Percentiles rank a stretch among this genome's conserved stretches.
phyloP scores from a whole-genome alignment of 2,113 vertebrate species.

The Pongo pygmaeus region DNA sequence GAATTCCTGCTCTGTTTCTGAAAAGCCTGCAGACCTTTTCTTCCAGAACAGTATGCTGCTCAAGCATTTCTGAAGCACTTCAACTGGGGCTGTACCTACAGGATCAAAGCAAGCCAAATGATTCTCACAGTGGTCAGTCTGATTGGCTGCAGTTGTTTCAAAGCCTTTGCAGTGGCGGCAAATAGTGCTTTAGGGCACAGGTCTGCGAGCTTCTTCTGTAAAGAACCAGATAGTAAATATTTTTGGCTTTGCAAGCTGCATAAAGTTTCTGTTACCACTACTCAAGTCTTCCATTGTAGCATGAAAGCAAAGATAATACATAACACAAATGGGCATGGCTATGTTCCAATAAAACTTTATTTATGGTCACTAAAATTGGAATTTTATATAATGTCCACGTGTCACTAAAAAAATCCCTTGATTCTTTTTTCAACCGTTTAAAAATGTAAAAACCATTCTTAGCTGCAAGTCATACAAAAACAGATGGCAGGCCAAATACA shows the following conservation, averaged over 20 bases:
- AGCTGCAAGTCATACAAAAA: background rate
- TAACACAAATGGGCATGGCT: background rate
- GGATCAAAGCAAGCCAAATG: background rate
- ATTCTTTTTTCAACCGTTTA: background rate
- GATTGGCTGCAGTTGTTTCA: background rate
- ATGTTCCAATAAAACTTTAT: background rate
- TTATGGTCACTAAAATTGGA: background rate
- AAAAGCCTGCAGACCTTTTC: background rate
- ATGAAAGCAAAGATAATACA: background rate
- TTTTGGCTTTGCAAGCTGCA: background rate
- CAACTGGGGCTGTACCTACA: background rate
- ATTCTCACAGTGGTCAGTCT: background rate
- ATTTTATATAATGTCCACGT: conserved; percentile 12
- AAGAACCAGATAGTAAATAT: background rate
- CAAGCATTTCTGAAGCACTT: background rate
- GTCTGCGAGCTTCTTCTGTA: background rate
- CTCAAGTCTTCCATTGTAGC: background rate
- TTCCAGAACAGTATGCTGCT: background rate
- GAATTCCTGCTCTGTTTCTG: no score
- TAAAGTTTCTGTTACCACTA: background rate
- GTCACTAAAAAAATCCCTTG: background rate
- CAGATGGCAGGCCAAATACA: background rate
- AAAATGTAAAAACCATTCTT: conserved; percentile 8
- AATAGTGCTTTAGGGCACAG: background rate
- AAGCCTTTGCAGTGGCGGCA: background rate